Percentiles rank a stretch among this genome's conserved stretches.
These are phyloP conservation scores for Drosophila melanosoma DNA, from an alignment of 2,888 invertebrate genomes.

Conservation along the genomic window DNA sequence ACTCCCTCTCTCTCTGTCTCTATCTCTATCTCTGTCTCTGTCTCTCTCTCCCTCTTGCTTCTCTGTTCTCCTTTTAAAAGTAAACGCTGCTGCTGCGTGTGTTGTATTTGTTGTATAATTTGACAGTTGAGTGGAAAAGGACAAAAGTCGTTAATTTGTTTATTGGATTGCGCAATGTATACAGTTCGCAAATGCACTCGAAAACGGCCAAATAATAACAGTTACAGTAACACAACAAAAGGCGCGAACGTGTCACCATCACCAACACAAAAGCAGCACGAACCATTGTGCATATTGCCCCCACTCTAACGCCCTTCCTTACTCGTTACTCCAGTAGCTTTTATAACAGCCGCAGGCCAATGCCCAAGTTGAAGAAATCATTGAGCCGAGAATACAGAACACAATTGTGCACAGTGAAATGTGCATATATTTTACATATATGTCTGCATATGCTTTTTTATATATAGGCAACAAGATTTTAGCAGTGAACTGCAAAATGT, in stretches of 20 bases:
- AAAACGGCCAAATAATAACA: slow-evolving; percentile 50
- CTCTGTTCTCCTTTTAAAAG: slow-evolving; percentile 15
- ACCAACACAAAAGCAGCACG: slow-evolving; percentile 28
- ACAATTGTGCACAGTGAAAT: not conserved
- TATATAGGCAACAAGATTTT: slow-evolving; percentile 1
- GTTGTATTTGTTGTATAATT: slow-evolving; percentile 6
- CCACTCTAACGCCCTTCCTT: not conserved
- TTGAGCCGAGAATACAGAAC: slow-evolving; percentile 38
- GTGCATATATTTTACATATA: not conserved
- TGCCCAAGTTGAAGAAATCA: slow-evolving; percentile 30
- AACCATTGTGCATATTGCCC: slow-evolving; percentile 45
- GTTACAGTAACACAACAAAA: slow-evolving; percentile 39
- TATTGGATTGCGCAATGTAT: slow-evolving; percentile 71
- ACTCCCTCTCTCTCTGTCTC: no score
- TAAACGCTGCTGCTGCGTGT: slow-evolving; percentile 6
- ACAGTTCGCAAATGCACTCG: slow-evolving; percentile 59
- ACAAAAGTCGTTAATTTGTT: slow-evolving; percentile 78
- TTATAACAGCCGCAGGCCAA: slow-evolving; percentile 2
- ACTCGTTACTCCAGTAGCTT: slow-evolving; percentile 3
- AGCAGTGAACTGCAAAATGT: not conserved
- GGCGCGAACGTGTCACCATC: slow-evolving; percentile 43
- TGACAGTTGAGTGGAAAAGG: slow-evolving; percentile 66
- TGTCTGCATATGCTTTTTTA: not conserved
- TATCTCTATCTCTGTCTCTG: not conserved
- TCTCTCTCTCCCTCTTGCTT: not conserved